Evolutionary conservation across 2,113 vertebrate genomes (phyloP).

Genomic region (Catharus bicknelli): DNA sequence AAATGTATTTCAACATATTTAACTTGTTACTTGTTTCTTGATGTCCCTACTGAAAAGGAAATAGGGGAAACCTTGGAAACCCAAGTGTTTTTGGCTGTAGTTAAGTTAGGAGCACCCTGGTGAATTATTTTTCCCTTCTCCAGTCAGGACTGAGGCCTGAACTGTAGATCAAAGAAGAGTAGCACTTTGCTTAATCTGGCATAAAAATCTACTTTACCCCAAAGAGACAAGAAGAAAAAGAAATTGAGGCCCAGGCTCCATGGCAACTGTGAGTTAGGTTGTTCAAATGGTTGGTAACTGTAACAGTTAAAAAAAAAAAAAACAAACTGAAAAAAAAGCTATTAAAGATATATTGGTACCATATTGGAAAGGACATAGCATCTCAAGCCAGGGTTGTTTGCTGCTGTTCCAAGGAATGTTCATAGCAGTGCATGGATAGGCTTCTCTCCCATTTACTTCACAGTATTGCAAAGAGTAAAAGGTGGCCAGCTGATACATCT

Average conservation of each 20-base stretch:
- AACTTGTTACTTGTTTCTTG: constrained; percentile 23
- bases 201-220: constrained; percentile 57
- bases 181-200: constrained; percentile 67
- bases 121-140: constrained; percentile 35
- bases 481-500: neutral
- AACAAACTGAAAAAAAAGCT: neutral
- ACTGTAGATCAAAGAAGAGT: constrained; percentile 79
- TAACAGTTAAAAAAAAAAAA: neutral
- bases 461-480: neutral
- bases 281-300: neutral
- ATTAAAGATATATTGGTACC: constrained; percentile 38
- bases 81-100: neutral
- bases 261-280: neutral
- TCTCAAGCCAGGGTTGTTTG: neutral
- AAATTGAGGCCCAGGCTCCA: constrained; percentile 35
- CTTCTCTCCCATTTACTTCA: neutral
- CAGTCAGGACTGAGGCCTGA: constrained; percentile 42
- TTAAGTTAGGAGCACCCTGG: constrained; percentile 2
- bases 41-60: constrained; percentile 21
- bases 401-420: neutral
- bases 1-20: neutral
- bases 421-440: neutral
- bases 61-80: neutral
- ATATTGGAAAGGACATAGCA: neutral
- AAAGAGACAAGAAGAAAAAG: constrained; percentile 54